These are phyloP conservation scores for Austrolebias charrua DNA, from an alignment of 2,797 vertebrate genomes.

Conservation along the genomic window DNA sequence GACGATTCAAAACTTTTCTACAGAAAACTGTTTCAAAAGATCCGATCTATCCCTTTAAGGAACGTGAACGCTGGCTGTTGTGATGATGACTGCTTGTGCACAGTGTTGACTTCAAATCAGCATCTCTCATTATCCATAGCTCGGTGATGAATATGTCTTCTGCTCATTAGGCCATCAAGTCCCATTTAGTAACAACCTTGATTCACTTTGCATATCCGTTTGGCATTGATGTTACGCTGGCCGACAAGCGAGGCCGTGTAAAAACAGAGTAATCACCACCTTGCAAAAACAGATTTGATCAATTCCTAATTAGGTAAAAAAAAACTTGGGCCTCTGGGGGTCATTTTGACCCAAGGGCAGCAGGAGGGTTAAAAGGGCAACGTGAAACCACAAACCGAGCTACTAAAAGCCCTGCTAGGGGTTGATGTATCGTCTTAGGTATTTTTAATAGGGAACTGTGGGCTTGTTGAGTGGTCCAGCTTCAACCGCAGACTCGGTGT, in stretches of 20 bases:
- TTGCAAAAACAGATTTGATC: slow-evolving; percentile 59
- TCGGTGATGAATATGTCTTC: slow-evolving; percentile 21
- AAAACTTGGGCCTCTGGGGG: too few species aligned
- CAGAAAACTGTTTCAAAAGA: too few species aligned
- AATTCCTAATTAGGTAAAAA: slow-evolving; percentile 70
- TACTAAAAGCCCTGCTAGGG: slow-evolving; percentile 49
- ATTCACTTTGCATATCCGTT: slow-evolving; percentile 16
- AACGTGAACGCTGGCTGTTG: neutral
- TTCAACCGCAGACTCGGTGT: slow-evolving; percentile 38
- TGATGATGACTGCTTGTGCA: slow-evolving; percentile 26
- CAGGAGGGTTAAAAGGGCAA: slow-evolving; percentile 51
- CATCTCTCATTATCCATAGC: slow-evolving; percentile 9
- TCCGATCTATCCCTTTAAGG: neutral
- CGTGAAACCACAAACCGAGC: slow-evolving; percentile 62
- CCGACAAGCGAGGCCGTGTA: slow-evolving; percentile 21
- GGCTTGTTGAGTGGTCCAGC: slow-evolving; percentile 41
- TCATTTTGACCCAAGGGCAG: too few species aligned
- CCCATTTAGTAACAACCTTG: neutral
- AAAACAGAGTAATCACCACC: slow-evolving; percentile 51
- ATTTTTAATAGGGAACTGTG: slow-evolving; percentile 47
- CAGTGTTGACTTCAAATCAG: slow-evolving; percentile 26
- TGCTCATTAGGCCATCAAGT: slow-evolving; percentile 4
- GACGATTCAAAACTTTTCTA: too few species aligned
- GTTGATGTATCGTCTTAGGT: slow-evolving; percentile 40
- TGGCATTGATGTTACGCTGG: slow-evolving; percentile 16